These are phyloP conservation scores for Mormyrus iriodes DNA, from an alignment of 2,113 vertebrate species.

Conservation along the genomic window DNA sequence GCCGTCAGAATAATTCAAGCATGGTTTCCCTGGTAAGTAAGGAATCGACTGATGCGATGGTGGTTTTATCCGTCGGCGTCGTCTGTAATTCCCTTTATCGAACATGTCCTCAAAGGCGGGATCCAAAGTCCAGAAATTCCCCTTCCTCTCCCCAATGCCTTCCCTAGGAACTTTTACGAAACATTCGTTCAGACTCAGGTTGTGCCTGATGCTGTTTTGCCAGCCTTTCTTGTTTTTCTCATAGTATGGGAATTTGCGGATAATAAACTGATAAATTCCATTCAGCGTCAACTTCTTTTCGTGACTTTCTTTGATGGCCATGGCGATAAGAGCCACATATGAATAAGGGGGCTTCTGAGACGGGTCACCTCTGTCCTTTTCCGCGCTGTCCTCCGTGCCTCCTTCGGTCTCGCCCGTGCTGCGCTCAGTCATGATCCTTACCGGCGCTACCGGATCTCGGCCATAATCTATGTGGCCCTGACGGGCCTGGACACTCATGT, in stretches of 20 bases:
- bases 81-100: slow-evolving; percentile 38
- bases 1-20: slow-evolving; percentile 17
- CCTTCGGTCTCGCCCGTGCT: background rate
- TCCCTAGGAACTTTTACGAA: slow-evolving; percentile 46
- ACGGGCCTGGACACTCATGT: background rate
- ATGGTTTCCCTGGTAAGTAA: slow-evolving; percentile 5
- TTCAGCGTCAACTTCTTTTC: slow-evolving; percentile 47
- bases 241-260: slow-evolving; percentile 51
- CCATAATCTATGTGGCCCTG: background rate
- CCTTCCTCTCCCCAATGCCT: slow-evolving; percentile 19
- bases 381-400: background rate
- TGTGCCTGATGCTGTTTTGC: slow-evolving; percentile 46
- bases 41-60: background rate
- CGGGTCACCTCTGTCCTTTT: slow-evolving; percentile 24
- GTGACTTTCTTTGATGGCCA: slow-evolving; percentile 52
- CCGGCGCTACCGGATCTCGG: background rate
- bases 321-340: slow-evolving; percentile 51
- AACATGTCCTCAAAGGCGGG: slow-evolving; percentile 45
- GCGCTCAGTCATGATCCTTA: background rate
- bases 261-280: slow-evolving; percentile 51
- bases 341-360: slow-evolving; percentile 35
- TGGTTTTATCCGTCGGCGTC: slow-evolving; percentile 28
- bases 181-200: slow-evolving; percentile 49
- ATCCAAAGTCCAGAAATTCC: slow-evolving; percentile 46
- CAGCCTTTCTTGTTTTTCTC: slow-evolving; percentile 39